A percentile compares a stretch with the other conserved stretches of the same genome.
Conservation (phyloP, 1,140 invertebrate genomes). For the Drosophila busckii region DNA sequence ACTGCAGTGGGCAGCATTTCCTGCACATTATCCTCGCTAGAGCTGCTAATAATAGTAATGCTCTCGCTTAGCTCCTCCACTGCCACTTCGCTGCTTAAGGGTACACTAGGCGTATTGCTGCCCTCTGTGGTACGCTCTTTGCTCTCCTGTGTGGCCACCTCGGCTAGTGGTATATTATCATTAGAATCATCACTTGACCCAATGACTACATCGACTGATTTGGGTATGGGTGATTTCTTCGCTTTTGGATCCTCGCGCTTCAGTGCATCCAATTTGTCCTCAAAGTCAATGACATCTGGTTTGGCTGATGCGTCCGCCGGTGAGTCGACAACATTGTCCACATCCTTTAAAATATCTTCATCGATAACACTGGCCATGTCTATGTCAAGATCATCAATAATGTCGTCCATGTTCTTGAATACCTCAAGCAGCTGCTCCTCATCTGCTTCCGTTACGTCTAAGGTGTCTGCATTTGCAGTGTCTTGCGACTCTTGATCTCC, state of each 20-base stretch:
- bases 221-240: conserved; percentile 14
- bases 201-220: conserved; percentile 46
- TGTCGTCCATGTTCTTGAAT: conserved; percentile 66
- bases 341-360: conserved; percentile 64
- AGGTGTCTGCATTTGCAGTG: conserved; percentile 14
- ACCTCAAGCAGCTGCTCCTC: conserved; percentile 69
- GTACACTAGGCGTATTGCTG: conserved; percentile 2
- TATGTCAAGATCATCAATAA: conserved; percentile 73
- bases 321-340: conserved; percentile 46
- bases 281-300: conserved; percentile 42
- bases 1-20: background rate
- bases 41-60: conserved; percentile 55
- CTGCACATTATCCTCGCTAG: conserved; percentile 50
- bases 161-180: conserved; percentile 63
- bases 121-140: conserved; percentile 30
- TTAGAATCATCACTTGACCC: conserved; percentile 69
- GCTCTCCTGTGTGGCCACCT: conserved; percentile 53
- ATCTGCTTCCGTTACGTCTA: conserved; percentile 49
- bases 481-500: background rate
- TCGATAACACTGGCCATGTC: conserved; percentile 63
- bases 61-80: conserved; percentile 45
- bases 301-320: conserved; percentile 18
- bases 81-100: conserved; percentile 40
- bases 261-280: conserved; percentile 48
- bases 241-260: conserved; percentile 41